Evolutionary conservation across 1,140 invertebrate species (phyloP), one percentile per base, ranked within the genome.

Genomic region (Vanessa tameamea): DNA sequence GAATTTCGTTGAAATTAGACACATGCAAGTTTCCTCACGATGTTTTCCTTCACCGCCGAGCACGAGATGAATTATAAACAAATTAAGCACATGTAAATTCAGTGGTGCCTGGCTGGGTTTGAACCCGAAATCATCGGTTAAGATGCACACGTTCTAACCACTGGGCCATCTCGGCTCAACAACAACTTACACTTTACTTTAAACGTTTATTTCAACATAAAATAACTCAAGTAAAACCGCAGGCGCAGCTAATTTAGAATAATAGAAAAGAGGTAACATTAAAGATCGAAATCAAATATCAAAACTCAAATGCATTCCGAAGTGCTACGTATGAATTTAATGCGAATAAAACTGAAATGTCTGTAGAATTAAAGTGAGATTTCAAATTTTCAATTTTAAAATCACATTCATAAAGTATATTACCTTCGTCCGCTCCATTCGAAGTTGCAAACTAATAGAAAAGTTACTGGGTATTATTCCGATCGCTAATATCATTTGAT

Each of bases 361-460:
- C 50, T 47, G 26, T 23, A 47, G 53, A 68, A 57, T 68, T 68
- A 65, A 64, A 72, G 50, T 48, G 61, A 43, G 61, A 51, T 71
- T 57, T 57, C 55, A 59, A 61, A 61, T 61, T 61, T 61, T 69
- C 66, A 69, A 69, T 69, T 72, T 72, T 72, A 72, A 67, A 67
- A 64, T 72, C 63, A 64, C 63, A 71, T 71, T 64, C 31, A 65
- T 72, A 65, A 72, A 72, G 69, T 47, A 53, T 47, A 72, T 65
- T 65, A 64, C 63, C 65, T 37, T 20, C 20, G 65, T 15, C 23
- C 14, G 26, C 48, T 51, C 43, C 3, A 26, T 53, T 20, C 53
- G 15, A 48, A 20, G 37, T 63, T 37, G 37, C 43, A 20, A 47
- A 59, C 64, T 72, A 72, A 72, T 66, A 65, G 64, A 55, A 57